These are phyloP conservation scores for Saimiri boliviensis DNA, from an alignment of 2,113 vertebrate species.

Conservation along the genomic window DNA sequence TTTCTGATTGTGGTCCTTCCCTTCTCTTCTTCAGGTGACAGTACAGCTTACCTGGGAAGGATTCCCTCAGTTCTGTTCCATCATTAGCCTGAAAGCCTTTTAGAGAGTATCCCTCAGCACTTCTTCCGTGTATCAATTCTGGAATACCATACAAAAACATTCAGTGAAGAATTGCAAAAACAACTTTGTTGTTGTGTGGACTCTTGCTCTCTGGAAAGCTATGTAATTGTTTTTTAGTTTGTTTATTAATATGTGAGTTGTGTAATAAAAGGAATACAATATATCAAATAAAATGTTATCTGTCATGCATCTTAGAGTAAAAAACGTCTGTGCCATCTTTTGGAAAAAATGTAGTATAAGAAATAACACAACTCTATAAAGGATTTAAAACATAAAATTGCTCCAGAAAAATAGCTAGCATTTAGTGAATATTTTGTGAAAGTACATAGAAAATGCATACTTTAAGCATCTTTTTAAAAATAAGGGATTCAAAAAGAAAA, in stretches of 20 bases:
- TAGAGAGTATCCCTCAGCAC: background rate
- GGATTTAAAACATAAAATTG: background rate
- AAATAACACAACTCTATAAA: background rate
- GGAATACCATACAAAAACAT: too few species aligned
- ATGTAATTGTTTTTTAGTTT: background rate
- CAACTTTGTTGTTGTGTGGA: background rate
- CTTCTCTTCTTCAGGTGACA: background rate
- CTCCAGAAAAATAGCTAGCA: background rate
- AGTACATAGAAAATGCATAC: background rate
- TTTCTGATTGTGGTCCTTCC: background rate
- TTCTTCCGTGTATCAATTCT: background rate
- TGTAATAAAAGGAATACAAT: background rate
- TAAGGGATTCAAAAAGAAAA: background rate
- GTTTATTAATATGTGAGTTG: background rate
- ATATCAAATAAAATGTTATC: background rate
- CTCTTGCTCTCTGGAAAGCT: background rate
- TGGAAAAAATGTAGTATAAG: background rate
- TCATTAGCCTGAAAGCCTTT: background rate
- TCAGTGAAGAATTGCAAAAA: background rate
- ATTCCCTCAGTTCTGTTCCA: background rate
- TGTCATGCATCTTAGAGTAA: background rate
- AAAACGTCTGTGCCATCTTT: background rate
- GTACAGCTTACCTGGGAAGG: fast-evolving
- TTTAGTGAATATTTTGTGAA: background rate
- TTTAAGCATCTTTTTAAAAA: background rate